Base-by-base conservation (phyloP, 2,888 invertebrate species). In the Cephus runcator region DNA sequence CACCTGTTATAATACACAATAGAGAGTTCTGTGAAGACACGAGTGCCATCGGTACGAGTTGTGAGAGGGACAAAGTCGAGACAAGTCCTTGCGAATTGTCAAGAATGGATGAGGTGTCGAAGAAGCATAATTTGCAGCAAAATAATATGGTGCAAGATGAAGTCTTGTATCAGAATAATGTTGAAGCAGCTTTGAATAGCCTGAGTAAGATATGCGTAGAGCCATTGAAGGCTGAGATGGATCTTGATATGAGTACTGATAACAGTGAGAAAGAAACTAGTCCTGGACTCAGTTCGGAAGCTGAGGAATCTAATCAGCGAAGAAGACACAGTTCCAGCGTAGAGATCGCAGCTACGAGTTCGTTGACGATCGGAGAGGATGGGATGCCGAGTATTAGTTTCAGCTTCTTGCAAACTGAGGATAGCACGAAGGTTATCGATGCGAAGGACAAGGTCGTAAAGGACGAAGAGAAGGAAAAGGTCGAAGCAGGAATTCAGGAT, bases 321-420 rank as follows among this genome's bases (percentile, higher is more conserved):
- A 84, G 85, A 77, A 80, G 89, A 71, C 88, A 86, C 79, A 89
- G 86, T 74, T 87, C 85, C 34, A 90, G 87, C 77, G 82, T 91
- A 12, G 90, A 90, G 79, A 75, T 91, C 75, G 88, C 88, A 9
- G 90, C 90, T 12, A 85, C 85, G 71, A 86, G 88, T 31, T 85
- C 80, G 31, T 85, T 90, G 34, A 80, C 84, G 69, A 88, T 87
- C 31, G 87, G 86, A 76, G 83, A 83, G 4, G 88, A 88, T 40
- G 90, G 90, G 1, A 78, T 90, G 36, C 90, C 90, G 31, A 87
- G 80, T 73, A 90, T 91, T 81, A 89, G 89, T 78, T 90, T 90
- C 81, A 90, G 90, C 76, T 91, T 91, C 80, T 76, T 89, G 74
- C 73, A 73, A n/a, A 73, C 73, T 9, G 73, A 78, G 69, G 74